Conservation (phyloP, 2,113 vertebrate genomes). For the Mormyrus iriodes region DNA sequence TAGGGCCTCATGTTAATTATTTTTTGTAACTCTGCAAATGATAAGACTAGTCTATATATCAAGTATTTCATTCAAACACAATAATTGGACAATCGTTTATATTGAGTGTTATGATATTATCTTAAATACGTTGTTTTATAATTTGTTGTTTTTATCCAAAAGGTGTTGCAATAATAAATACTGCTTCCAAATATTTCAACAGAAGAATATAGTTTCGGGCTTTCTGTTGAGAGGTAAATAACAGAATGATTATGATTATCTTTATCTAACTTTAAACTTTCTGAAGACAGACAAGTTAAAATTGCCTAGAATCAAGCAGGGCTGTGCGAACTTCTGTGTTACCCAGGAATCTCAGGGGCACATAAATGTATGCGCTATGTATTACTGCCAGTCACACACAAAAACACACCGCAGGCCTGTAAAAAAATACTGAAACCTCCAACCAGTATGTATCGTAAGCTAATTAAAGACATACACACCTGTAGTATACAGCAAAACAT, state of each 20-base stretch:
- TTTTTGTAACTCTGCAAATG: not conserved
- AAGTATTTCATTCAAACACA: not conserved
- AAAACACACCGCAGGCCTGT: not conserved
- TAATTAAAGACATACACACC: not conserved
- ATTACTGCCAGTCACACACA: not conserved
- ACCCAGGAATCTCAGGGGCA: not conserved
- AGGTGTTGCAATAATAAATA: not conserved
- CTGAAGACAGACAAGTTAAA: not conserved
- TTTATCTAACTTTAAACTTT: not conserved
- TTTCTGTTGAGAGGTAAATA: not conserved
- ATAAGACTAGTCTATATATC: not conserved
- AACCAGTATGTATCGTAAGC: not conserved
- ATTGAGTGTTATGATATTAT: too few species aligned
- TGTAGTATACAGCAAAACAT: not conserved
- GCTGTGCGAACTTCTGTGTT: not conserved
- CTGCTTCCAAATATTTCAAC: not conserved
- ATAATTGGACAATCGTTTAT: not conserved
- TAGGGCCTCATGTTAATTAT: not conserved
- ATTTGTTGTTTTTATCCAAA: not conserved
- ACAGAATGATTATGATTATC: not conserved
- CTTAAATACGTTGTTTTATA: not conserved
- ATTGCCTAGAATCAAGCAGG: not conserved
- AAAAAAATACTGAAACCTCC: not conserved
- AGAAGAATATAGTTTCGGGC: not conserved
- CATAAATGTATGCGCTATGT: not conserved